Conservation (phyloP, 2,113 vertebrate species). For the Toxotes jaculatrix region DNA sequence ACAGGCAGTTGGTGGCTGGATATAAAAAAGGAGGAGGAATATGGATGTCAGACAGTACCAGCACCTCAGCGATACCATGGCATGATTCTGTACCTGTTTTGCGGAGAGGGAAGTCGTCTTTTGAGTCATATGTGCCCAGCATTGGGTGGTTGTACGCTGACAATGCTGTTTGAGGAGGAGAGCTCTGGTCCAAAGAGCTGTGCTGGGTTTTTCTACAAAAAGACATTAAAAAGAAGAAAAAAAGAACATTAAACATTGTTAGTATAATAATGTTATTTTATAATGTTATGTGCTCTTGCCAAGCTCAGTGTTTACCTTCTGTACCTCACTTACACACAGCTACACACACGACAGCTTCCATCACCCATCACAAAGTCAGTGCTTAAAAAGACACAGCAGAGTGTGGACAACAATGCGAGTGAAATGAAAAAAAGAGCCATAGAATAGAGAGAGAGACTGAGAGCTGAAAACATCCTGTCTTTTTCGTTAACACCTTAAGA, state of each 20-base stretch:
- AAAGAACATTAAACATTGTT: constrained; percentile 13
- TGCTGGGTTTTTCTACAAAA: constrained; percentile 94
- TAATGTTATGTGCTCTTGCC: neutral
- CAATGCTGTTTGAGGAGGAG: constrained; percentile 92
- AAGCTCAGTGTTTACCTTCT: neutral
- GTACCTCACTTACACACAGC: constrained; percentile 1
- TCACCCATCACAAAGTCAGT: constrained; percentile 37
- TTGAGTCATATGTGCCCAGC: constrained; percentile 95
- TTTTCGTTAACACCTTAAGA: neutral
- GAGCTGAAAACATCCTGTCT: neutral
- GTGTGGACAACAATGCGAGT: constrained; percentile 21
- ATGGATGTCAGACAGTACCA: neutral
- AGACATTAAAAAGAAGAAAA: neutral
- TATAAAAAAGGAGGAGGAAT: constrained; percentile 9
- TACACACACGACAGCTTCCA: constrained; percentile 11
- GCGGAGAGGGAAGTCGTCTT: constrained; percentile 97
- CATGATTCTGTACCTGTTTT: constrained; percentile 90
- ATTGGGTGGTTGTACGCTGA: constrained; percentile 94
- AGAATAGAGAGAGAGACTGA: constrained; percentile 7
- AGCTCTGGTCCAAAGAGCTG: constrained; percentile 98
- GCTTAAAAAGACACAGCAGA: constrained; percentile 28
- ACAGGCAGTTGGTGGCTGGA: neutral
- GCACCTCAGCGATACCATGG: neutral
- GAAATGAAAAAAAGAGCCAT: constrained; percentile 4
- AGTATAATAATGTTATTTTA: neutral